These are phyloP conservation scores for Enteromius fasciolatus DNA, from an alignment of 2,797 vertebrate species.

Conservation along the genomic window DNA sequence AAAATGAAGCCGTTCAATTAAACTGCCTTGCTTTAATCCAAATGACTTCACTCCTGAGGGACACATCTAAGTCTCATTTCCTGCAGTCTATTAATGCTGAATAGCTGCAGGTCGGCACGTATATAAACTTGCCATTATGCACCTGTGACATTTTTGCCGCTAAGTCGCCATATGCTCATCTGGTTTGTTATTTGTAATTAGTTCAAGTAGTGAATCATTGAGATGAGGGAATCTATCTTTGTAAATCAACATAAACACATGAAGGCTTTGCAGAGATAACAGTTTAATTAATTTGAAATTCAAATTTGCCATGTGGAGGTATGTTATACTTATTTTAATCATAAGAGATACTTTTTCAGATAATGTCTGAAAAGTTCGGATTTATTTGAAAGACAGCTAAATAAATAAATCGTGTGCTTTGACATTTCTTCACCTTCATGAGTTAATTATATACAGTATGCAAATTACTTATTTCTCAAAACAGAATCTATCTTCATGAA, in stretches of 20 bases:
- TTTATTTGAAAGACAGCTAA: neutral
- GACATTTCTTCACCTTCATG: neutral
- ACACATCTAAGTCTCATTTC: conserved; percentile 5
- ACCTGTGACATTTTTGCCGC: conserved; percentile 2
- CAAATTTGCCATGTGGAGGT: neutral
- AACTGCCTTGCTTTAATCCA: conserved; percentile 31
- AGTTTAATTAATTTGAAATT: conserved; percentile 10
- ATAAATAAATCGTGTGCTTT: neutral
- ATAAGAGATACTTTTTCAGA: neutral
- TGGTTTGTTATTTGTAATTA: conserved; percentile 39
- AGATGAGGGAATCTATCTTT: conserved; percentile 18
- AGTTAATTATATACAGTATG: conserved; percentile 9
- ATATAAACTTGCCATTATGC: conserved; percentile 16
- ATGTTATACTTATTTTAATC: neutral
- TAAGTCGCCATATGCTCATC: neutral
- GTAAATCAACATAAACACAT: neutral
- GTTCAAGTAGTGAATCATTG: conserved; percentile 17
- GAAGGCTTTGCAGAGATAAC: neutral
- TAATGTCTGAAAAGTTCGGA: neutral
- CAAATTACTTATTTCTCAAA: conserved; percentile 25
- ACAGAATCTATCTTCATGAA: conserved; percentile 3
- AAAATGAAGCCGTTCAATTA: conserved; percentile 29
- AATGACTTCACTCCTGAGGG: conserved; percentile 30
- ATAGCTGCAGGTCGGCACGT: neutral
- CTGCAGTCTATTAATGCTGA: conserved; percentile 24